Evolutionary conservation across 2,797 vertebrate species (phyloP).

Genomic region (Gymnothorax reevesii): DNA sequence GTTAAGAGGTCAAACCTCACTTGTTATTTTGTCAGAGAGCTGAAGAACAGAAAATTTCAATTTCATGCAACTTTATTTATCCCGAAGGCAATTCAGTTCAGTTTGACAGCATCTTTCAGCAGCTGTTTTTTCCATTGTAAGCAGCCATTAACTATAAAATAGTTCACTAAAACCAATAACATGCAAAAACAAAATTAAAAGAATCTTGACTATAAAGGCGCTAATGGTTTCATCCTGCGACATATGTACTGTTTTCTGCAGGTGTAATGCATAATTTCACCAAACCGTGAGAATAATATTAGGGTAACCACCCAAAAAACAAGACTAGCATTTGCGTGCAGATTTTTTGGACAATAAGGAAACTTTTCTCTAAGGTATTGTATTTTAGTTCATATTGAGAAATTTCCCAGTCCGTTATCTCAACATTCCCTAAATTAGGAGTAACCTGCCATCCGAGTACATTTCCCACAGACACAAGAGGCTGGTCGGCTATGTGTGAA

Average conservation of each 20-base stretch:
- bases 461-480: background rate
- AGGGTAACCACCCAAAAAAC: background rate
- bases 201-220: background rate
- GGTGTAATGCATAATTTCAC: background rate
- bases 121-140: background rate
- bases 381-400: background rate
- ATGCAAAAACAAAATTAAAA: background rate
- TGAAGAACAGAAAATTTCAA: too few relatives aligned
- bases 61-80: too few relatives aligned
- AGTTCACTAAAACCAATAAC: background rate
- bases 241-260: background rate
- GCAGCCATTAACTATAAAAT: background rate
- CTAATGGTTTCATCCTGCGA: background rate
- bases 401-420: background rate
- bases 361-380: background rate
- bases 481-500: conserved; percentile 2
- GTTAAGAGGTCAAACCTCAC: background rate
- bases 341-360: background rate
- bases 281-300: background rate
- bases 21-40: background rate
- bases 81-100: too few relatives aligned
- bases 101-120: too few relatives aligned
- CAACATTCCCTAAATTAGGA: conserved; percentile 14
- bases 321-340: background rate
- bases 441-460: background rate